These are phyloP conservation scores for Byasa hedistus DNA, from an alignment of 2,888 invertebrate species.

Conservation along the genomic window DNA sequence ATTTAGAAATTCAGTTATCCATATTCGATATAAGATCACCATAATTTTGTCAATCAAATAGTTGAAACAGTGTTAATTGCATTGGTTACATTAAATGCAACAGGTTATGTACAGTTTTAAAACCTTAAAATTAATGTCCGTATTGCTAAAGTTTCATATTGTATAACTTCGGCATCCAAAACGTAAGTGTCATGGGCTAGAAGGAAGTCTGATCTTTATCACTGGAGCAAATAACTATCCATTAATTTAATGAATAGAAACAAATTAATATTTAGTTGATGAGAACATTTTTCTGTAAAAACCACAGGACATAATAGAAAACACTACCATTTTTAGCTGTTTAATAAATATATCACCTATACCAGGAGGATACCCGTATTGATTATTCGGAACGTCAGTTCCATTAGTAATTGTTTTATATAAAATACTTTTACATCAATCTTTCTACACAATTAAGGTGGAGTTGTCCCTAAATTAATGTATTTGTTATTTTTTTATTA, in stretches of 20 bases:
- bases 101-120: too few relatives aligned
- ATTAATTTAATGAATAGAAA: too few relatives aligned
- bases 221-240: neutral
- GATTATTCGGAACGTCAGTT: neutral
- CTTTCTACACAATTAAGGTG: neutral
- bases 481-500: neutral
- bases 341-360: slow-evolving; percentile 1
- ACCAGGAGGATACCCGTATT: slow-evolving; percentile 15
- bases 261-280: neutral
- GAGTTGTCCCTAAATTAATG: neutral
- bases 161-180: too few relatives aligned
- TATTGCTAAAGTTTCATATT: too few relatives aligned
- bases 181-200: neutral
- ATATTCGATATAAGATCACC: neutral
- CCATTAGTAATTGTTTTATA: neutral
- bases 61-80: too few relatives aligned
- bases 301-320: neutral
- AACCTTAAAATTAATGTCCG: too few relatives aligned
- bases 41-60: neutral
- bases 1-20: neutral
- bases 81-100: too few relatives aligned
- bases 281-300: neutral
- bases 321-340: neutral
- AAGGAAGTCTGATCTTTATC: neutral
- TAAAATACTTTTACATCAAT: neutral